A percentile compares a stretch with the other conserved stretches of the same genome.
These are phyloP conservation scores for Myzus persicae DNA, from an alignment of 1,140 invertebrate genomes.

Conservation along the genomic window DNA sequence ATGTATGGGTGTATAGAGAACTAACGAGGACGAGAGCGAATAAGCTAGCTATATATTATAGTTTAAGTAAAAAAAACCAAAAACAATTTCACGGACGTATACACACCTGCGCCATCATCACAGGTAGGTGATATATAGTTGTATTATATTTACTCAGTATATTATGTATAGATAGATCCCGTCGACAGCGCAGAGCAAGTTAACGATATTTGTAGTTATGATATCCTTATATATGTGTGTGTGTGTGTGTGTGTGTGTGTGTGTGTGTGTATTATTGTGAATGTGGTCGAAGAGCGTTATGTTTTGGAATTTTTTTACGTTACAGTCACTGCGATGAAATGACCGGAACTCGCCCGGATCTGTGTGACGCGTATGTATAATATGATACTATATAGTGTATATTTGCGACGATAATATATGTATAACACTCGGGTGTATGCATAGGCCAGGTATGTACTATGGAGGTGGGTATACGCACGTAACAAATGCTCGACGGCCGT, in stretches of 20 bases:
- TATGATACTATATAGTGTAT: not conserved
- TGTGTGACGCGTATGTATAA: not conserved
- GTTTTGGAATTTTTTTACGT: not conserved
- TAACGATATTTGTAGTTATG: not conserved
- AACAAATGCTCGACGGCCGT: no score
- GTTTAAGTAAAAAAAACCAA: not conserved
- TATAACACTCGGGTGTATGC: not conserved
- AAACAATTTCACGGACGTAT: constrained; percentile 53
- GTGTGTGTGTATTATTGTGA: not conserved
- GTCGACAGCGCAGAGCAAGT: not conserved
- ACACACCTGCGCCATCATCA: not conserved
- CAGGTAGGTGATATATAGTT: no score
- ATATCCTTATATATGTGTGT: no score
- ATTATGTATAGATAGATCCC: not conserved
- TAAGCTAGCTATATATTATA: not conserved
- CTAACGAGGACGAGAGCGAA: not conserved
- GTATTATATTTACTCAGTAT: not conserved
- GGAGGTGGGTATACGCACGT: not conserved
- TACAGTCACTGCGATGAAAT: not conserved
- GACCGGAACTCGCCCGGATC: not conserved
- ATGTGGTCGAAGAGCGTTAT: not conserved
- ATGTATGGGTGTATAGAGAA: not conserved
- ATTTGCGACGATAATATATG: not conserved
- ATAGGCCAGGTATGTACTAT: not conserved
- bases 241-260: no score